Base-by-base conservation (phyloP, 1,140 invertebrate species). In the Dermatophagoides farinae region DNA sequence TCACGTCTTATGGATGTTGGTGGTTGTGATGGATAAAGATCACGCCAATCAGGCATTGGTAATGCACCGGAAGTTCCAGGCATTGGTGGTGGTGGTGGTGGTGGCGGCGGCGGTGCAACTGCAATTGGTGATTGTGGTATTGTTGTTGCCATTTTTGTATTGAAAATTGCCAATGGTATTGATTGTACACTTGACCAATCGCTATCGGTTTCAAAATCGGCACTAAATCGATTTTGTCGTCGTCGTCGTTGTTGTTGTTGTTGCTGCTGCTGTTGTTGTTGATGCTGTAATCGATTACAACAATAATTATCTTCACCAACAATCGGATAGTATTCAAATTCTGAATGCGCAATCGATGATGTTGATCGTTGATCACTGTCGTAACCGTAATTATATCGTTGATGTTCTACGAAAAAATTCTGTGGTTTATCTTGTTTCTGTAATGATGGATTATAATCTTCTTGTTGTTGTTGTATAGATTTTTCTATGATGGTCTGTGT, bases 1-100 rank as follows among this genome's bases (percentile, higher is more conserved):
- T 47, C 41, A 39, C 22, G 43, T 8, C 31, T 31, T 31, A 31
- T 31, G 31, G 31, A 31, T 4, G 31, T 4, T 31, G 31, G 31
- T 16, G 16, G 11, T 5, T 18, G 53, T 25, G 52, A 6, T 16
- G 58, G 58, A 23, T 60, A 50, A 6, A 14, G 43, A 11, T 63
- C 38, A 12, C 41, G 18, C n/a, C 43, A 62, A 38, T 39, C 59
- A 11, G 61, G 61, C 41, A 58, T 46, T 37, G 31, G 22, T 12
- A 38, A 6, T 23, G 54, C 54, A 23, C 61, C 61, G 4, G 23
- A 31, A 11, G 60, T 20, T 0, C 60, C 60, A 10, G 61, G 61
- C 25, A 47, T 37, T 16, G 61, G 61, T 57, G 61, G 54, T 18
- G 61, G 61, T 20, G 62, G 50, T 25, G 62, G 62, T 11, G 58